Conservation (phyloP, 2,113 vertebrate species). For the Oncorhynchus mykiss region DNA sequence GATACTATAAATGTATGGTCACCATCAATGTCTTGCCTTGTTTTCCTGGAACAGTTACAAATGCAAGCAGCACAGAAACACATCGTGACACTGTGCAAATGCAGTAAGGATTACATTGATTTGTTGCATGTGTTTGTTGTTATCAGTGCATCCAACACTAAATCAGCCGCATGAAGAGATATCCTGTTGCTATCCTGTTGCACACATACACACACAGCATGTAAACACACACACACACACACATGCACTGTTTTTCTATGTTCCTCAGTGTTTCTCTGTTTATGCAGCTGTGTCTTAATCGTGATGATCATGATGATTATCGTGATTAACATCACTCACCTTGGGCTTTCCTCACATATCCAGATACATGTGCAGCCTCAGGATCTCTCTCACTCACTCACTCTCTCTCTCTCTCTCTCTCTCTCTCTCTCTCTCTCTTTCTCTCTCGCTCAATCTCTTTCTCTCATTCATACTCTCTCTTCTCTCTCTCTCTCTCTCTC, state of each 20-base stretch:
- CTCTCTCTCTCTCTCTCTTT: neutral
- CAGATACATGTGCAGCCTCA: constrained; percentile 31
- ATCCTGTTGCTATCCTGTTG: constrained; percentile 27
- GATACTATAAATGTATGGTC: neutral
- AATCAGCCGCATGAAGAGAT: constrained; percentile 32
- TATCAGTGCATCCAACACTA: constrained; percentile 36
- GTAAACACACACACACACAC: neutral
- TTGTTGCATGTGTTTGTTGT: constrained; percentile 41
- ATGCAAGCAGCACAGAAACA: neutral
- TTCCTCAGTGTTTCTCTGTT: constrained; percentile 36
- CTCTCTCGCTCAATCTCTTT: neutral
- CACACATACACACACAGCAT: neutral
- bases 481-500: neutral
- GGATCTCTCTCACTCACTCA: constrained; percentile 6
- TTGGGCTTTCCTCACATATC: constrained; percentile 36
- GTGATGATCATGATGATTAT: constrained; percentile 43
- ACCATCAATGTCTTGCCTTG: neutral
- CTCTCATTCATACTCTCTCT: neutral
- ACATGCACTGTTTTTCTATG: constrained; percentile 2
- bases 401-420: constrained; percentile 3
- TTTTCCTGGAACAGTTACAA: constrained; percentile 15
- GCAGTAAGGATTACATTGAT: constrained; percentile 34
- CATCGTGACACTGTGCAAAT: constrained; percentile 33
- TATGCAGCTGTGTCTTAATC: constrained; percentile 53
- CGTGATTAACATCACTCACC: constrained; percentile 55